A percentile compares a stretch with the other conserved stretches of the same genome.
Evolutionary conservation across 2,113 vertebrate species (phyloP).

Genomic region (Carassius carassius): DNA sequence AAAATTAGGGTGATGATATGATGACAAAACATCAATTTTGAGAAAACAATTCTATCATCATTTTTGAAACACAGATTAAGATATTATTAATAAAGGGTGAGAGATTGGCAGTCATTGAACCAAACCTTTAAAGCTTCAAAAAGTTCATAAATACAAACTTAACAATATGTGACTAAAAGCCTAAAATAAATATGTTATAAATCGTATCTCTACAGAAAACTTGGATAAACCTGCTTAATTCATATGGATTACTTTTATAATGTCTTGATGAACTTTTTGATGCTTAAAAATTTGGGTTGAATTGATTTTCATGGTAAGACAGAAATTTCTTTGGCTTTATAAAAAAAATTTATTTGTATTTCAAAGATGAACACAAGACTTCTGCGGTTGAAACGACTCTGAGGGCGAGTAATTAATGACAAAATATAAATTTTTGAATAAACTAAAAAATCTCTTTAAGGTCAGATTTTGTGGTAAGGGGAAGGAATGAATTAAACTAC

Average conservation of each 20-base stretch:
- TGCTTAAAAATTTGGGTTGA: neutral
- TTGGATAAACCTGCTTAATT: no score
- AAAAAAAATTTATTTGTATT: neutral
- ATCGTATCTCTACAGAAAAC: no score
- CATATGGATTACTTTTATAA: neutral
- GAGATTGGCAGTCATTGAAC: neutral
- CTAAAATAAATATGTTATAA: no score
- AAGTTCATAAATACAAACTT: no score
- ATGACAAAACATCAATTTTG: neutral
- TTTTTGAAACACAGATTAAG: neutral
- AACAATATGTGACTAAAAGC: no score
- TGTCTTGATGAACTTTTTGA: neutral
- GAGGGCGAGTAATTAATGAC: neutral
- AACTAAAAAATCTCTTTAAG: neutral
- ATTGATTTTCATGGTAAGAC: neutral
- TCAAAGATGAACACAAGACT: neutral
- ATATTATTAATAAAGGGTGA: neutral
- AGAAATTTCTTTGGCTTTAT: neutral
- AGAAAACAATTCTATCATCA: neutral
- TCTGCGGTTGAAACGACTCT: neutral
- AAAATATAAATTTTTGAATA: neutral
- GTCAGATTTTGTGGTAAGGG: neutral
- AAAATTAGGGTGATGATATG: neutral
- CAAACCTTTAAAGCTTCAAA: neutral
- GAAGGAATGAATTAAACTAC: neutral